Base-by-base conservation (phyloP, 1,140 invertebrate genomes). In the Physella acuta region DNA sequence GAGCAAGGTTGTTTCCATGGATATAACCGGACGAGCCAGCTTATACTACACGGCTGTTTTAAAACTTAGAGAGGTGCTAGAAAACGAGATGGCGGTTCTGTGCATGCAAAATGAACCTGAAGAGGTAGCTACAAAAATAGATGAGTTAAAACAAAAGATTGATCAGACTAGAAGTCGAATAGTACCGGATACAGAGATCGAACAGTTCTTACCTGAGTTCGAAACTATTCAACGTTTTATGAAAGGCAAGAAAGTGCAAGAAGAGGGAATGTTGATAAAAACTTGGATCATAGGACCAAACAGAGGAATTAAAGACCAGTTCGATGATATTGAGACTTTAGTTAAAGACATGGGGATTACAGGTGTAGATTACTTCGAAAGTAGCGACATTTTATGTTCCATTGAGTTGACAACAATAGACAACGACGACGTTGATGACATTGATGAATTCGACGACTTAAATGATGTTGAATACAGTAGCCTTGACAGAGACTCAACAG, bases 311-410 rank as follows among this genome's bases (percentile, higher is more conserved):
- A 91, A 91, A 70, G 73, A 93, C 81, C 93, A 94, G 79, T 85
- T 93, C 0, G 92, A 71, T 85, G 93, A 11, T 92, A 94, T 73
- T 92, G 92, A 84, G 92, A 94, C 82, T 86, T 87, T 71, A 79
- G 86, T 71, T 86, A 88, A 73, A 75, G 88, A 0, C n/a, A n/a
- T n/a, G n/a, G n/a, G n/a, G n/a, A n/a, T n/a, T n/a, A n/a, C n/a
- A n/a, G n/a, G n/a, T n/a, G n/a, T n/a, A n/a, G n/a, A n/a, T n/a
- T n/a, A n/a, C n/a, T n/a, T n/a, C n/a, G n/a, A n/a, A n/a, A n/a
- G n/a, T n/a, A n/a, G n/a, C n/a, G n/a, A n/a, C n/a, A n/a, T n/a
- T n/a, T n/a, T n/a, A n/a, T n/a, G n/a, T n/a, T n/a, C n/a, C n/a
- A n/a, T n/a, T n/a, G n/a, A n/a, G n/a, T n/a, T n/a, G n/a, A n/a